Evolutionary conservation across 1,140 invertebrate species (phyloP).

Genomic region (Leptopilina clavipes): DNA sequence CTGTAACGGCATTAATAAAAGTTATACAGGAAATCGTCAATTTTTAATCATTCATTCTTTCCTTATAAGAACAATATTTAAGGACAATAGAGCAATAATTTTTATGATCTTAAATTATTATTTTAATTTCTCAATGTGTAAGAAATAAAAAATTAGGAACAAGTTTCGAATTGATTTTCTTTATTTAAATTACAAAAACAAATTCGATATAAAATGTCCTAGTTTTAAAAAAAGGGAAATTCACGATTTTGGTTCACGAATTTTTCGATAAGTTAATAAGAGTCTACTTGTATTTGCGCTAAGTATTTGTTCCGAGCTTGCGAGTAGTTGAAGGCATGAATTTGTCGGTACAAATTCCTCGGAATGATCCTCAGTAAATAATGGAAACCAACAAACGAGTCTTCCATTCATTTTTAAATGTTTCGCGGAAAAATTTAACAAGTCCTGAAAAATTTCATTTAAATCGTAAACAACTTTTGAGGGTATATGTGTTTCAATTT

Average conservation of each 20-base stretch:
- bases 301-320: constrained; percentile 91
- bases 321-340: constrained; percentile 84
- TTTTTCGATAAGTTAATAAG: constrained; percentile 91
- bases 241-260: constrained; percentile 72
- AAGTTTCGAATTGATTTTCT: background rate
- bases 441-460: constrained; percentile 86
- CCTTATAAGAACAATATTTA: background rate
- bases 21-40: constrained; percentile 16
- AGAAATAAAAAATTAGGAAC: background rate
- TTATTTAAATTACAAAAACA: constrained; percentile 9
- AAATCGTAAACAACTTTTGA: constrained; percentile 91
- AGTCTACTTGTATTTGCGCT: constrained; percentile 86
- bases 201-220: background rate
- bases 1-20: constrained; percentile 68
- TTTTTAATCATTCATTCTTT: background rate
- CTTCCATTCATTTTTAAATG: constrained; percentile 85
- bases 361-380: constrained; percentile 86
- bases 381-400: constrained; percentile 94
- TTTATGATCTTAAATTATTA: too few species aligned
- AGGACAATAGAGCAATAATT: background rate
- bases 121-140: background rate
- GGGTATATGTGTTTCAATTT: constrained; percentile 83
- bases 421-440: constrained; percentile 87
- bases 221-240: background rate
- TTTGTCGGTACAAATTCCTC: constrained; percentile 86